Conservation (phyloP, 2,113 vertebrate species). For the Atlantisia rogersi region DNA sequence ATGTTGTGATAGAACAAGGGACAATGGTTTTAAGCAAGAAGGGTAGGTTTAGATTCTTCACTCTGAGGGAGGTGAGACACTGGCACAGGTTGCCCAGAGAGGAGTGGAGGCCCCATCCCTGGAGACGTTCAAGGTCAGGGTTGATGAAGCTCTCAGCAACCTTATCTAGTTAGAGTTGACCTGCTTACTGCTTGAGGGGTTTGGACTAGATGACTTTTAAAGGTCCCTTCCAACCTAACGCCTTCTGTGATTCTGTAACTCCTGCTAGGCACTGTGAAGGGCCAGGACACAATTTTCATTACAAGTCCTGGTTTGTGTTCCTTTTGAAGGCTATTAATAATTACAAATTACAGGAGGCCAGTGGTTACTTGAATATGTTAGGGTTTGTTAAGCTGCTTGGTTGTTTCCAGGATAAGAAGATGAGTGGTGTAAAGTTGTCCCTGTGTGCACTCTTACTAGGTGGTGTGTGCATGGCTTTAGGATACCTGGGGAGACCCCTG, state of each 20-base stretch:
- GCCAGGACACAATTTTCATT: neutral
- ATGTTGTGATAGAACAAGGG: too few species aligned
- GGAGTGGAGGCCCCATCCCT: too few species aligned
- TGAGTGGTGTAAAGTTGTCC: neutral
- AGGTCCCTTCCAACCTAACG: too few species aligned
- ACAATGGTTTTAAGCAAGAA: too few species aligned
- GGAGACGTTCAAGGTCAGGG: too few species aligned
- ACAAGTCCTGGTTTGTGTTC: neutral
- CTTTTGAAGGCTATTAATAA: neutral
- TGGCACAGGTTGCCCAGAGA: too few species aligned
- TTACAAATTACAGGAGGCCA: neutral
- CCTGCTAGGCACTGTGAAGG: neutral
- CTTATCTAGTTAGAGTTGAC: too few species aligned
- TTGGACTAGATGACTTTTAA: too few species aligned
- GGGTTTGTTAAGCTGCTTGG: neutral
- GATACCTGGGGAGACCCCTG: neutral
- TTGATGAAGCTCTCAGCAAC: too few species aligned
- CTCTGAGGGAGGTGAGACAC: too few species aligned
- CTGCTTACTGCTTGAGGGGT: too few species aligned
- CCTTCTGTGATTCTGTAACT: neutral
- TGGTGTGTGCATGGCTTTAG: neutral
- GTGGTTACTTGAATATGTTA: neutral
- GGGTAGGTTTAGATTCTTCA: too few species aligned
- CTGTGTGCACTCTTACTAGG: neutral
- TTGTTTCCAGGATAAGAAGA: neutral